These are phyloP conservation scores for Apis florea DNA, from an alignment of 1,140 invertebrate species.

Conservation along the genomic window DNA sequence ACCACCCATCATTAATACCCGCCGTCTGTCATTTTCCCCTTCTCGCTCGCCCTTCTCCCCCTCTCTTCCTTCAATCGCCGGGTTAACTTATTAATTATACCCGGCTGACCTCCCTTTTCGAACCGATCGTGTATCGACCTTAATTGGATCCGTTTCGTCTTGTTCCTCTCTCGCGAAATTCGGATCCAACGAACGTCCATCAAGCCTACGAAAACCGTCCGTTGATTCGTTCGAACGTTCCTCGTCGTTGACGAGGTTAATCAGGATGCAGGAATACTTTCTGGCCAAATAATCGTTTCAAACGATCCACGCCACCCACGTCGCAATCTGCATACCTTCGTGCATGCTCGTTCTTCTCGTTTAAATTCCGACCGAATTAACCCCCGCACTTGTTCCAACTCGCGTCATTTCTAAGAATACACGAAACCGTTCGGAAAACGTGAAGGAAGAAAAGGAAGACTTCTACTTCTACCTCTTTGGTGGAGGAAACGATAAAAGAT, in stretches of 20 bases:
- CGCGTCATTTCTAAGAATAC: neutral
- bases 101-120: slow-evolving; percentile 18
- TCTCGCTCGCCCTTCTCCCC: too few relatives aligned
- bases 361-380: neutral
- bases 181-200: neutral
- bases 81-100: neutral
- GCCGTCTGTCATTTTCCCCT: neutral
- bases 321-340: neutral
- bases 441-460: too few relatives aligned
- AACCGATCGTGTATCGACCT: slow-evolving; percentile 15
- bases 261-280: neutral
- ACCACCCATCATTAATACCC: neutral
- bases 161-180: neutral
- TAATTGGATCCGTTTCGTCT: neutral
- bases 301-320: neutral
- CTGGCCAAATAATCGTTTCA: neutral
- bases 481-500: too few relatives aligned
- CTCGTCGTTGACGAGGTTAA: too few relatives aligned
- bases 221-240: neutral
- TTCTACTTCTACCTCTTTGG: too few relatives aligned
- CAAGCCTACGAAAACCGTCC: neutral
- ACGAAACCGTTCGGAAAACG: too few relatives aligned
- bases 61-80: neutral
- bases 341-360: neutral
- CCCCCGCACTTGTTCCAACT: neutral